Percentiles rank a stretch among this genome's conserved stretches.
phyloP scores from a whole-genome alignment of 2,113 vertebrate genomes.

The Oreochromis spilurus region DNA sequence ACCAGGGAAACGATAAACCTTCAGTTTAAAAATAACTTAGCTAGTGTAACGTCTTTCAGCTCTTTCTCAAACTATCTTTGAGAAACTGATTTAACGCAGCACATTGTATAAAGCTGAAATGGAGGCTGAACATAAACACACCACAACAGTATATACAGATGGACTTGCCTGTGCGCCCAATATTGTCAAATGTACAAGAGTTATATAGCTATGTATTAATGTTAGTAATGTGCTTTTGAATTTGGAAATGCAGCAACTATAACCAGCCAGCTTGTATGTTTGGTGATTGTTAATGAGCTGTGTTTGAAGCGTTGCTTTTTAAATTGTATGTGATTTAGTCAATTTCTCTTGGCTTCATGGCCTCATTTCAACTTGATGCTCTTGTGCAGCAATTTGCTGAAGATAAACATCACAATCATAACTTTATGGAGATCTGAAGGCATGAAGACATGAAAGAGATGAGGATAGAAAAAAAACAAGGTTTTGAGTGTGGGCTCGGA shows the following conservation, averaged over 20 bases:
- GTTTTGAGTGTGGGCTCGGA: not conserved
- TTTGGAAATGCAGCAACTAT: not conserved
- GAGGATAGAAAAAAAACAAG: not conserved
- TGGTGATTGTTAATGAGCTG: not conserved
- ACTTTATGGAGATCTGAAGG: not conserved
- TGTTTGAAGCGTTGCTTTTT: not conserved
- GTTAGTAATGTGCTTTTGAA: not conserved
- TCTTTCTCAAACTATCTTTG: not conserved
- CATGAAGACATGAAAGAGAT: not conserved
- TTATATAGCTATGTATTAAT: not conserved
- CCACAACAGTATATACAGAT: not conserved
- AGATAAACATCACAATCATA: not conserved
- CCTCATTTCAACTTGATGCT: fast-evolving
- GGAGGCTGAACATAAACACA: not conserved
- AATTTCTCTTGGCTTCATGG: not conserved
- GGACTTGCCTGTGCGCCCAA: not conserved
- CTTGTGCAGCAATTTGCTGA: not conserved
- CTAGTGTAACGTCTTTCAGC: not conserved
- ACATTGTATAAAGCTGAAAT: not conserved
- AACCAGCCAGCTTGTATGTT: not conserved
- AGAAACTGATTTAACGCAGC: not conserved
- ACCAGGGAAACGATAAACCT: not conserved
- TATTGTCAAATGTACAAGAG: not conserved
- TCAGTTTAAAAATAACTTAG: not conserved
- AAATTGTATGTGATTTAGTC: not conserved